These are phyloP conservation scores for Erythrocebus patas DNA, from an alignment of 2,113 vertebrate genomes.

Conservation along the genomic window DNA sequence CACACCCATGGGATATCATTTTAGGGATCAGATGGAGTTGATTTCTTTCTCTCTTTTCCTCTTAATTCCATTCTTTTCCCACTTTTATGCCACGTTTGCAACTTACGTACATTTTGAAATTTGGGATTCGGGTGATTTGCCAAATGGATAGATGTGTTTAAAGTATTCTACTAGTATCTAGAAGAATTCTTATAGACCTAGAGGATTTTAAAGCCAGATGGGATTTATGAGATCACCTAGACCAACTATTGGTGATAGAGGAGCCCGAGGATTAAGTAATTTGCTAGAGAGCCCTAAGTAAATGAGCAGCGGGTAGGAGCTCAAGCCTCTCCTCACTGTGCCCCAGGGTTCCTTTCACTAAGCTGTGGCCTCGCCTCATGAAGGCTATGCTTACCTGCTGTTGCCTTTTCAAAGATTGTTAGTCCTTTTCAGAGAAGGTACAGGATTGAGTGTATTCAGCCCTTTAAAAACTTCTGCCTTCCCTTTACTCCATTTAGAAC, in stretches of 20 bases:
- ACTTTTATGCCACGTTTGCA: neutral
- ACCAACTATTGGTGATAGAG: neutral
- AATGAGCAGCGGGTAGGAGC: neutral
- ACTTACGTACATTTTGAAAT: neutral
- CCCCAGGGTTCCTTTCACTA: neutral
- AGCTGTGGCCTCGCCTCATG: neutral
- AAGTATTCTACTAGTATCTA: neutral
- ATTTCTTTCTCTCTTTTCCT: neutral
- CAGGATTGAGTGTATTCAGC: neutral
- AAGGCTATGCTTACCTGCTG: neutral
- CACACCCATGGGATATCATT: neutral
- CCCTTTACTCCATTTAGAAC: neutral
- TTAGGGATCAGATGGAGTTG: neutral
- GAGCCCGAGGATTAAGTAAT: neutral
- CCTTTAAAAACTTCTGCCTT: neutral
- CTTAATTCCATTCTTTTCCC: neutral
- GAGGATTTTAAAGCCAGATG: neutral
- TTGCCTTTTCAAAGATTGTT: neutral
- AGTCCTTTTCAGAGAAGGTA: neutral
- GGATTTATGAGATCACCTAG: neutral
- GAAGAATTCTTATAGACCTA: neutral
- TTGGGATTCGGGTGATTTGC: neutral
- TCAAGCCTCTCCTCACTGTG: neutral
- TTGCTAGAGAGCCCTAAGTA: neutral
- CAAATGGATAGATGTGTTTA: neutral